Evolutionary conservation across 2,888 invertebrate genomes (phyloP).

Genomic region (Brachyptera risi): DNA sequence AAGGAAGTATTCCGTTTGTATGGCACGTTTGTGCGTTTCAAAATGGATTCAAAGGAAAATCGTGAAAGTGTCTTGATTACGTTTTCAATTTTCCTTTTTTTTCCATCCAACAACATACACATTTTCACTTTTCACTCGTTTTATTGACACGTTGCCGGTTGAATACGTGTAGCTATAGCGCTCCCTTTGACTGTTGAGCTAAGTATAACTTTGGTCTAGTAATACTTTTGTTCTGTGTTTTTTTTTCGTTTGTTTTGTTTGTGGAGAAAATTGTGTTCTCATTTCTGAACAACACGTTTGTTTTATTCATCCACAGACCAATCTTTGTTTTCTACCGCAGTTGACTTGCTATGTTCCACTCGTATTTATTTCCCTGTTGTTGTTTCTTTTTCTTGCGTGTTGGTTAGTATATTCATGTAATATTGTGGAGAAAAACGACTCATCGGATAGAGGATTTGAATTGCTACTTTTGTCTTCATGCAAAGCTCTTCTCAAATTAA

Average conservation of each 20-base stretch:
- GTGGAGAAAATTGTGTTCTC: conserved; percentile 6
- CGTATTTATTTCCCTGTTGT: too few species aligned
- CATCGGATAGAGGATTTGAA: too few species aligned
- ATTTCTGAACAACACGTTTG: conserved; percentile 5
- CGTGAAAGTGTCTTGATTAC: conserved; percentile 23
- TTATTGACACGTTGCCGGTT: background rate
- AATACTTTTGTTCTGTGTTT: background rate
- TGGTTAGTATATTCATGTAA: too few species aligned
- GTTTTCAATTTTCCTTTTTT: conserved; percentile 19
- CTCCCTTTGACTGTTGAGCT: conserved; percentile 19
- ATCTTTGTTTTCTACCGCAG: background rate
- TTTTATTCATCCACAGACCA: background rate
- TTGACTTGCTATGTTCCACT: too few species aligned
- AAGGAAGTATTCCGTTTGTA: conserved; percentile 21
- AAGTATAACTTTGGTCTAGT: too few species aligned
- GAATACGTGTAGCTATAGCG: background rate
- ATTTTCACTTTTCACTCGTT: background rate
- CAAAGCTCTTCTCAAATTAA: too few species aligned
- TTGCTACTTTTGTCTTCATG: too few species aligned
- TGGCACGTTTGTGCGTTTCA: conserved; percentile 11
- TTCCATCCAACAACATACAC: background rate
- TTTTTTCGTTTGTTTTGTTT: background rate
- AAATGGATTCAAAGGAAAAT: conserved; percentile 26
- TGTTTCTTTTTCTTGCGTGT: too few species aligned
- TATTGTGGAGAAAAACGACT: too few species aligned